These are phyloP conservation scores for Melipona bicolor DNA, from an alignment of 2,888 invertebrate species.

Conservation along the genomic window DNA sequence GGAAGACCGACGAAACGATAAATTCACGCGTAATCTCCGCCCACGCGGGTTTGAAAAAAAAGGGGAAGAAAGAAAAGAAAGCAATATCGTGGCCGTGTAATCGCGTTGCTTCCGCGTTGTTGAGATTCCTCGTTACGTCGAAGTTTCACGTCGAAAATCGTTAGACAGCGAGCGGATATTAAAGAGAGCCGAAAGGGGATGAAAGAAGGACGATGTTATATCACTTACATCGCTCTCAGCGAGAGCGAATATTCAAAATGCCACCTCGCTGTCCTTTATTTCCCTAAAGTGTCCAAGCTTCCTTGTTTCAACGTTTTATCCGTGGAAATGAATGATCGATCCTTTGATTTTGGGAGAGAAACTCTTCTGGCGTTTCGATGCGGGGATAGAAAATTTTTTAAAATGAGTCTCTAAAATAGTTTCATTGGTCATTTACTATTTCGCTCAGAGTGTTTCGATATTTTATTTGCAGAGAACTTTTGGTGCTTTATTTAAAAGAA, in stretches of 20 bases:
- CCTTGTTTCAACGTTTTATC: too few relatives aligned
- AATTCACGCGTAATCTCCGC: not conserved
- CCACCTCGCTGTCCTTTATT: not conserved
- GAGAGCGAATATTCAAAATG: not conserved
- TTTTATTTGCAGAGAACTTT: not conserved
- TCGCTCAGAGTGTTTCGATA: accelerated
- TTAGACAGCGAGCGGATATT: not conserved
- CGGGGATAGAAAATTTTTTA: too few relatives aligned
- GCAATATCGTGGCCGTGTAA: too few relatives aligned
- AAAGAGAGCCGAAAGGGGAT: not conserved
- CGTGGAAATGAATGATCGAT: too few relatives aligned
- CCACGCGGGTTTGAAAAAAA: not conserved
- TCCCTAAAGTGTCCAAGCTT: too few relatives aligned
- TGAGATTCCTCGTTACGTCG: not conserved
- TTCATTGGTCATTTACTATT: too few relatives aligned
- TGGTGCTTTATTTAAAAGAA: too few relatives aligned
- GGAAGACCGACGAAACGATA: not conserved
- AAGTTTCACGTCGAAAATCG: not conserved
- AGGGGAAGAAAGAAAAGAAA: too few relatives aligned
- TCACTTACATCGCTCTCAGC: not conserved
- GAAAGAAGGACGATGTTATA: not conserved
- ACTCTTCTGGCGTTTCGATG: too few relatives aligned
- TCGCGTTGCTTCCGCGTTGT: not conserved
- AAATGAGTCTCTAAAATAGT: too few relatives aligned
- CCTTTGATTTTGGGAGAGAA: too few relatives aligned